Base-by-base conservation (phyloP, 2,797 vertebrate genomes). In the Pipistrellus kuhlii region DNA sequence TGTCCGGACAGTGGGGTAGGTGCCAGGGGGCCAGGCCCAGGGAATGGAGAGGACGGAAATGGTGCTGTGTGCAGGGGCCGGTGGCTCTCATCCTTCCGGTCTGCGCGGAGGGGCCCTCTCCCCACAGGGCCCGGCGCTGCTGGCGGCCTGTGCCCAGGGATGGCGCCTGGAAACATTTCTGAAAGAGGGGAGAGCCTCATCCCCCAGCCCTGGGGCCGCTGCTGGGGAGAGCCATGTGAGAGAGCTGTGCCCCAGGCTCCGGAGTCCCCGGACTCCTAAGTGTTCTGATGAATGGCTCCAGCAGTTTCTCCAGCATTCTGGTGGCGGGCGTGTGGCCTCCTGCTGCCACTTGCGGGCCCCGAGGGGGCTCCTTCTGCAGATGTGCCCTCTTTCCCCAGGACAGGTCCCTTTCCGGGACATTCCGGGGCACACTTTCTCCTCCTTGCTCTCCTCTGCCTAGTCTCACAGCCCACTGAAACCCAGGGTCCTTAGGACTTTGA, bases 151-250 rank as follows among this genome's bases (percentile, higher is more conserved):
- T 25, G 75, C 32, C 30, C 76, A 69, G 68, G 53, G 5, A 12
- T 23, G 3, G 2, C 2, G 51, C 30, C 12, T 62, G 23, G 5
- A 12, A 46, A 46, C 9, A 46, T 46, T 46, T 46, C 80, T 51
- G 8, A 25, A 51, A 21, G 51, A 7, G 0, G 0, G 10, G 59
- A 80, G 13, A 0, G 6, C 48, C 13, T 11, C 13, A 6, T 69
- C 44, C 64, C 15, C 44, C 8, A 46, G 71, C 38, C 23, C 44
- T 23, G 9, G 73, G 17, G 27, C 53, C 44, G 14, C 12, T 51
- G 57, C 15, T 1, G 12, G 20, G 68, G 17, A 41, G 41, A 89
- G 62, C 62, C 27, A 3, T 8, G 27, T 44, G 76, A 51, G 35
- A 55, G 10, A 55, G 10, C 75, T 38, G 14, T 57, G 53, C 30